A percentile compares a stretch with the other conserved stretches of the same genome.
Conservation (phyloP, 2,888 invertebrate genomes). For the Alcis repandata region DNA sequence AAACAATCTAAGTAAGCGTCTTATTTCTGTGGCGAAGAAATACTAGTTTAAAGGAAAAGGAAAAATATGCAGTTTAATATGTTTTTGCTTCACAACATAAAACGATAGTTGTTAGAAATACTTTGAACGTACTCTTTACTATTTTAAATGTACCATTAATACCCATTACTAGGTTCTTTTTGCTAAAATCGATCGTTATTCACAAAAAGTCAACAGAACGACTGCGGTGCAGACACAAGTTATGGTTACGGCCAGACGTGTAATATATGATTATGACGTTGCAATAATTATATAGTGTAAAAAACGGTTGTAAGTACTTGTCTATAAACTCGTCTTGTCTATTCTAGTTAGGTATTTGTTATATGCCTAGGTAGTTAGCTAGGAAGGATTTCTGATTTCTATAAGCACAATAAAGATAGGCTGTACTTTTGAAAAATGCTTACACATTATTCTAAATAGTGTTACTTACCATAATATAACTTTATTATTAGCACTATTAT, state of each 20-base stretch:
- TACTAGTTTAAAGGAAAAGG: background rate
- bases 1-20: background rate
- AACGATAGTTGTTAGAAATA: background rate
- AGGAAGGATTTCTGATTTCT: too few species aligned
- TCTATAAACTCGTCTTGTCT: too few species aligned
- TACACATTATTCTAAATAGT: too few species aligned
- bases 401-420: too few species aligned
- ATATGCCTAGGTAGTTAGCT: too few species aligned
- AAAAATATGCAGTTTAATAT: background rate
- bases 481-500: too few species aligned
- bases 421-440: too few species aligned
- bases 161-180: conserved; percentile 13
- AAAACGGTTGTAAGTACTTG: conserved; percentile 12
- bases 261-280: conserved; percentile 24
- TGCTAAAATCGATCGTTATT: conserved; percentile 28
- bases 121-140: background rate
- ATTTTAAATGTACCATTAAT: conserved; percentile 11
- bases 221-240: conserved; percentile 12
- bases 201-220: conserved; percentile 24
- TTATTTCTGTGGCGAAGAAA: too few species aligned
- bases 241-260: conserved; percentile 20
- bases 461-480: too few species aligned
- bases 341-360: too few species aligned
- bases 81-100: background rate
- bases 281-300: conserved; percentile 17